Evolutionary conservation across 2,797 vertebrate genomes (phyloP).

Genomic region (Brachyalestes nurse): DNA sequence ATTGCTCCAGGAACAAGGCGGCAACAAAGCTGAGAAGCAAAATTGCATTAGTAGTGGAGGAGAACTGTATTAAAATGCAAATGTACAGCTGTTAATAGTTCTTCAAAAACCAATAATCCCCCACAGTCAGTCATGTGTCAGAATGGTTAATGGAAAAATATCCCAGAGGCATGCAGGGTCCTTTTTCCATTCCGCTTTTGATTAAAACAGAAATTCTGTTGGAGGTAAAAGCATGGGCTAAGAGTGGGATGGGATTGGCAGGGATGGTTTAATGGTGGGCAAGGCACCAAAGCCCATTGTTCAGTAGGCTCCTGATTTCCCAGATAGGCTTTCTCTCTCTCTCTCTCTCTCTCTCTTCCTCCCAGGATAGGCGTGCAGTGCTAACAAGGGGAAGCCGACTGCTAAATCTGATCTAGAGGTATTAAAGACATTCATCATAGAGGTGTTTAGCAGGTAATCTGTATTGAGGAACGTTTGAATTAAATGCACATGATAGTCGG

Average conservation of each 20-base stretch:
- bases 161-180: conserved; percentile 92
- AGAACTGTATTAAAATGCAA: conserved; percentile 99
- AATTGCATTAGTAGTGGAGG: conserved; percentile 95
- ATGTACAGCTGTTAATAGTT: conserved; percentile 99
- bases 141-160: conserved; percentile 99
- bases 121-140: conserved; percentile 99
- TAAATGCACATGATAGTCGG: conserved; percentile 42
- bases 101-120: conserved; percentile 99
- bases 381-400: conserved; percentile 52
- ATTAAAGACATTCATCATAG: conserved; percentile 64
- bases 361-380: conserved; percentile 55
- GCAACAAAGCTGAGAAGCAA: conserved; percentile 93
- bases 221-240: conserved; percentile 55
- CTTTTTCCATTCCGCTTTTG: conserved; percentile 92
- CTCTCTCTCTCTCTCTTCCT: conserved; percentile 22
- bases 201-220: conserved; percentile 92
- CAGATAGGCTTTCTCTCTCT: conserved; percentile 47
- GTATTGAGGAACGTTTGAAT: conserved; percentile 42
- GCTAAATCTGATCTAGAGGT: conserved; percentile 63
- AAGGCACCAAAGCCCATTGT: conserved; percentile 69
- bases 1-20: conserved; percentile 88
- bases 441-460: conserved; percentile 56
- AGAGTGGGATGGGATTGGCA: conserved; percentile 61
- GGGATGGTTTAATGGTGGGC: conserved; percentile 68
- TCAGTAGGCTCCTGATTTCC: conserved; percentile 62